These are phyloP conservation scores for Drosophila littoralis DNA, from an alignment of 1,140 invertebrate genomes.

Conservation along the genomic window DNA sequence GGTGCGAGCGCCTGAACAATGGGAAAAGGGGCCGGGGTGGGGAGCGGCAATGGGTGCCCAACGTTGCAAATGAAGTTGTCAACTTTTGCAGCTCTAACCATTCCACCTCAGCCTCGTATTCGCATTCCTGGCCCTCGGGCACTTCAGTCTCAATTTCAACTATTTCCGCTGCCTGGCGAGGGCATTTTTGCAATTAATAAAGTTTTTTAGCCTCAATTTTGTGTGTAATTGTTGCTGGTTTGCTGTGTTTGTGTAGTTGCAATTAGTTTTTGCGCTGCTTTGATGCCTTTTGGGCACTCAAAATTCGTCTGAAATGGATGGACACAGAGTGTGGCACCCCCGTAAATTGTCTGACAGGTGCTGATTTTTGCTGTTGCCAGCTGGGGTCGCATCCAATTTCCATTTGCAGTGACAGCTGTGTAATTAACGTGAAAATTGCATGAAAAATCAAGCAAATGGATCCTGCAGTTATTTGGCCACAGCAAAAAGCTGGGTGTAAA, in stretches of 20 bases:
- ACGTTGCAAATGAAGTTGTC: slow-evolving; percentile 78
- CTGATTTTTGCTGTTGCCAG: slow-evolving; percentile 42
- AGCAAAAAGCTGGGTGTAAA: slow-evolving; percentile 7
- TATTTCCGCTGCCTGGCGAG: slow-evolving; percentile 68
- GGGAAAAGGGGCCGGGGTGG: slow-evolving; percentile 30
- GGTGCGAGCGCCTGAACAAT: slow-evolving; percentile 76
- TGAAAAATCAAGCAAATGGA: slow-evolving; percentile 29
- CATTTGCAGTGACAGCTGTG: slow-evolving; percentile 44
- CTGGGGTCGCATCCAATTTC: slow-evolving; percentile 17
- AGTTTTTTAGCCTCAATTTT: slow-evolving; percentile 81
- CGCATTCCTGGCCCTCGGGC: slow-evolving; percentile 14
- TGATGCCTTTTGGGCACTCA: slow-evolving; percentile 81
- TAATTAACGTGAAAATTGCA: slow-evolving; percentile 75
- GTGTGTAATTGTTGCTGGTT: slow-evolving; percentile 78
- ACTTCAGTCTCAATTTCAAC: slow-evolving; percentile 74
- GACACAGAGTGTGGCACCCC: slow-evolving; percentile 38
- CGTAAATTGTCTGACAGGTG: slow-evolving; percentile 32
- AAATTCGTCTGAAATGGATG: slow-evolving; percentile 73
- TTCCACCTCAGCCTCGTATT: background rate
- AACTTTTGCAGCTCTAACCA: slow-evolving; percentile 58
- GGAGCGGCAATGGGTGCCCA: slow-evolving; percentile 10
- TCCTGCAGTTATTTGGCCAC: background rate
- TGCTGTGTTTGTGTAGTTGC: slow-evolving; percentile 71
- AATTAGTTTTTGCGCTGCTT: slow-evolving; percentile 78
- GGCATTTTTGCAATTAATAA: slow-evolving; percentile 82